Conservation (phyloP, 2,888 invertebrate species). For the Cantharis nigra region DNA sequence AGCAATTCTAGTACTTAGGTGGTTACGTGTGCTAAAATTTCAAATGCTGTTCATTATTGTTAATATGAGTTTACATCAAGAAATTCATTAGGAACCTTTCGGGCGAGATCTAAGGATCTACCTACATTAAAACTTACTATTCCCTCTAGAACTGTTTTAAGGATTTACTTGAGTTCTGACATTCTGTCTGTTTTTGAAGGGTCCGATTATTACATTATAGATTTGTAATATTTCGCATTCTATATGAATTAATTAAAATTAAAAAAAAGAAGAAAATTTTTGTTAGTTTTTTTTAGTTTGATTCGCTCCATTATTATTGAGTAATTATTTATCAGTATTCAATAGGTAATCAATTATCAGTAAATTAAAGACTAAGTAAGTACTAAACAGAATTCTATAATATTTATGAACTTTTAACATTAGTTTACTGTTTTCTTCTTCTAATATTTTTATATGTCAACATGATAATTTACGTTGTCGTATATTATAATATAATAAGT, state of each 20-base stretch:
- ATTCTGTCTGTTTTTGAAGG: not conserved
- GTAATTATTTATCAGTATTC: no score
- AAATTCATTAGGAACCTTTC: not conserved
- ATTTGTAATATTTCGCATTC: not conserved
- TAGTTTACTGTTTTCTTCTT: no score
- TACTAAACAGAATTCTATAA: no score
- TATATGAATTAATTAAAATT: not conserved
- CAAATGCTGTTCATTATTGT: not conserved
- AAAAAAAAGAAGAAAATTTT: no score
- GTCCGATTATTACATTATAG: not conserved
- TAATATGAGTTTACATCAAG: not conserved
- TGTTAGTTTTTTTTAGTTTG: no score
- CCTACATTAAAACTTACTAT: not conserved
- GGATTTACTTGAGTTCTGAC: not conserved
- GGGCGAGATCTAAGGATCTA: not conserved
- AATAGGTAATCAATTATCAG: no score
- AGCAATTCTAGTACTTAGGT: not conserved
- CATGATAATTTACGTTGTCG: no score
- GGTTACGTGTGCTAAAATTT: not conserved
- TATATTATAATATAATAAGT: no score
- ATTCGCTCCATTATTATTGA: no score
- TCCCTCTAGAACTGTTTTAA: not conserved
- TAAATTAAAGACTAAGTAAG: no score
- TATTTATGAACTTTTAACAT: no score
- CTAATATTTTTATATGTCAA: no score